These are phyloP conservation scores for Rhopalosiphum nymphaeae DNA, from an alignment of 2,888 invertebrate genomes.

Conservation along the genomic window DNA sequence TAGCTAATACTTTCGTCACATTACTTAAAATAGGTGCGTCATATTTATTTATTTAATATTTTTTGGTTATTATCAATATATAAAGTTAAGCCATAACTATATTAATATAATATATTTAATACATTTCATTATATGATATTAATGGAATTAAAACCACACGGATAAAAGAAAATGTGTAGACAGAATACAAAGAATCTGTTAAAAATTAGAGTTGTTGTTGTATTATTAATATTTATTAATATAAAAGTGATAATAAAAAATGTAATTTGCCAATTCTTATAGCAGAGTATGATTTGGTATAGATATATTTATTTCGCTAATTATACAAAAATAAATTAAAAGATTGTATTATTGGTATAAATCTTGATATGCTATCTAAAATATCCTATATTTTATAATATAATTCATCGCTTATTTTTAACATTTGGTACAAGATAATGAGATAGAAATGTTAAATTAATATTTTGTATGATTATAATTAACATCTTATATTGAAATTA, in stretches of 20 bases:
- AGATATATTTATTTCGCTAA: background rate
- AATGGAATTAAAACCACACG: background rate
- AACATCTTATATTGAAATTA: background rate
- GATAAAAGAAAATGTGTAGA: background rate
- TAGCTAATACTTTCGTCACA: background rate
- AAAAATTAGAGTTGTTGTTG: background rate
- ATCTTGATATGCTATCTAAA: background rate
- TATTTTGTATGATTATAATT: background rate
- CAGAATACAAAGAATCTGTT: background rate
- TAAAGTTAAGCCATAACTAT: background rate
- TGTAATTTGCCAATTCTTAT: background rate
- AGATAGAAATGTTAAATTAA: background rate
- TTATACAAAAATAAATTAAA: background rate
- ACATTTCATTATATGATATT: background rate
- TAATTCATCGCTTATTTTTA: background rate
- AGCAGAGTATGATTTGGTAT: background rate
- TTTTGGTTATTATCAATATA: background rate
- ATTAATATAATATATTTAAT: background rate
- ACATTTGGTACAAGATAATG: background rate
- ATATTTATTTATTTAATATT: background rate
- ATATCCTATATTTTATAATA: background rate
- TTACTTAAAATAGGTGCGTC: background rate
- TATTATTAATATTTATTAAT: background rate
- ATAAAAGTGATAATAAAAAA: background rate
- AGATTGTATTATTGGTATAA: background rate